These are phyloP conservation scores for Palythoa grandiflora DNA, from an alignment of 92 coral and sea anemone species.

Conservation along the genomic window DNA sequence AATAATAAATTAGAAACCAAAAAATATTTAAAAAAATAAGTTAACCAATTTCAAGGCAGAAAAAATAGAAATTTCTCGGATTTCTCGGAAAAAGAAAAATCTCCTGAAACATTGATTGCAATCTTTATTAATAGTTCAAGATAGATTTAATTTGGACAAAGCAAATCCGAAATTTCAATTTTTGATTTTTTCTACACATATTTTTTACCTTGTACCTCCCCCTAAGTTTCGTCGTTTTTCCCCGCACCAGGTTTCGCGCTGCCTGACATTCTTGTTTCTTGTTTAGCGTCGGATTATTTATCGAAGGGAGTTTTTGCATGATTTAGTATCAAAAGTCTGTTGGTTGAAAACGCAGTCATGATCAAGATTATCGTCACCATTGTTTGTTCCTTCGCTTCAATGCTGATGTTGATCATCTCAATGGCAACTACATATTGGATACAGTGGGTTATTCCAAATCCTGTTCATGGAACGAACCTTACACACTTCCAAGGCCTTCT, in stretches of 20 bases:
- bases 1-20: too few relatives aligned
- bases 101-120: too few relatives aligned
- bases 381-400: conserved; percentile 89
- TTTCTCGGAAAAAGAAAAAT: too few relatives aligned
- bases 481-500: conserved; percentile 79
- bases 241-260: conserved; percentile 22
- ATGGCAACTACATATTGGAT: conserved; percentile 96
- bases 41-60: too few relatives aligned
- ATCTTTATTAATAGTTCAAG: too few relatives aligned
- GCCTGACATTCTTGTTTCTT: neutral
- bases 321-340: neutral
- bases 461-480: conserved; percentile 66
- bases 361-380: conserved; percentile 92
- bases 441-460: conserved; percentile 75
- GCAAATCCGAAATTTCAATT: too few relatives aligned
- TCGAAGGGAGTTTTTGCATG: neutral
- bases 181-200: too few relatives aligned
- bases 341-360: conserved; percentile 62
- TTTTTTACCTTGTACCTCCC: neutral
- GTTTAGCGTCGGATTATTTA: conserved; percentile 28
- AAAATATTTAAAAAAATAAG: too few relatives aligned
- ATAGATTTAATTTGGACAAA: too few relatives aligned
- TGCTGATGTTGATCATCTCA: conserved; percentile 91
- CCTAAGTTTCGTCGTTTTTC: neutral
- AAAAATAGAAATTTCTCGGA: too few relatives aligned